phyloP scores from a whole-genome alignment of 2,888 invertebrate genomes.

The Drosophila stalkeri region DNA sequence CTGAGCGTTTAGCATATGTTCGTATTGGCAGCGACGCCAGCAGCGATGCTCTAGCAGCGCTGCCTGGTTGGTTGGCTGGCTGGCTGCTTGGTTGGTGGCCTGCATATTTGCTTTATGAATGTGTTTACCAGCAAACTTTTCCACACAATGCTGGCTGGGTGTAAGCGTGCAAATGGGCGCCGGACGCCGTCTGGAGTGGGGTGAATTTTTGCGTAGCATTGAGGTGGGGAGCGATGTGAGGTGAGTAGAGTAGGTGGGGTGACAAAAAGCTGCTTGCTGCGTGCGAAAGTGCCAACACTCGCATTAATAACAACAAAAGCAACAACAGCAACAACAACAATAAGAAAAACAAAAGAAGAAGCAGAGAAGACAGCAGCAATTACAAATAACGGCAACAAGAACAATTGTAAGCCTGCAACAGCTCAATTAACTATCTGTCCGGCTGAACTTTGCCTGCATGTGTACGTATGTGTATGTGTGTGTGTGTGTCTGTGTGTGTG shows the following conservation, averaged over 20 bases:
- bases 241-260: neutral
- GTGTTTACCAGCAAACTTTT: conserved; percentile 78
- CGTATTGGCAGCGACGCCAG: conserved; percentile 41
- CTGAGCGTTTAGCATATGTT: conserved; percentile 75
- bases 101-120: conserved; percentile 79
- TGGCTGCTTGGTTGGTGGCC: conserved; percentile 41
- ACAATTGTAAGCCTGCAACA: conserved; percentile 71
- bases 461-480: neutral
- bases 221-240: neutral
- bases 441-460: conserved; percentile 16
- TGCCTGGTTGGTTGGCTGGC: conserved; percentile 18
- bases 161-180: conserved; percentile 5
- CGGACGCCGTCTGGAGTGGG: neutral
- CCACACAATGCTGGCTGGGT: conserved; percentile 47
- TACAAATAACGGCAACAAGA: conserved; percentile 66
- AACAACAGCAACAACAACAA: conserved; percentile 36
- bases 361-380: conserved; percentile 47
- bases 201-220: neutral
- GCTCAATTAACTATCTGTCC: conserved; percentile 75
- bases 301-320: conserved; percentile 72
- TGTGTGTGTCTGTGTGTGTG: conserved; percentile 6
- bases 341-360: neutral
- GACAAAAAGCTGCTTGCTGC: conserved; percentile 37
- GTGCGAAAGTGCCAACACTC: conserved; percentile 78
- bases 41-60: conserved; percentile 28